Conservation (phyloP, 2,888 invertebrate genomes). For the Calliscelio sp. region DNA sequence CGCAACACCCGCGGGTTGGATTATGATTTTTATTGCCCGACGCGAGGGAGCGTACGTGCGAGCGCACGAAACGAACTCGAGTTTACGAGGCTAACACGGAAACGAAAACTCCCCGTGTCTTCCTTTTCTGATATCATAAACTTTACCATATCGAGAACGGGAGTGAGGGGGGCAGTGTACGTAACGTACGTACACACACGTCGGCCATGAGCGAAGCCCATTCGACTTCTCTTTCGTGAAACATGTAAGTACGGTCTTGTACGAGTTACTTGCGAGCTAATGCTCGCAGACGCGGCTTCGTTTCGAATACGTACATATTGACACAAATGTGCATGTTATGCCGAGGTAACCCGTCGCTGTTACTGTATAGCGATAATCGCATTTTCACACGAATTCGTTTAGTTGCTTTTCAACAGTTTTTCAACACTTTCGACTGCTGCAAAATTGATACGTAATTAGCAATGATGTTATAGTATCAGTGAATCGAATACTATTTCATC, state of each 20-base stretch:
- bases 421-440: not conserved
- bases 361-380: slow-evolving; percentile 48
- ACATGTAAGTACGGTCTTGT: slow-evolving; percentile 67
- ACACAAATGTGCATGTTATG: slow-evolving; percentile 67
- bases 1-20: slow-evolving; percentile 61
- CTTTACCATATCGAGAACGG: slow-evolving; percentile 79
- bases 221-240: slow-evolving; percentile 67
- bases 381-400: slow-evolving; percentile 58
- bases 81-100: slow-evolving; percentile 83
- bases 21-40: slow-evolving; percentile 69
- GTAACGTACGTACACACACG: slow-evolving; percentile 22
- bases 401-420: slow-evolving; percentile 34
- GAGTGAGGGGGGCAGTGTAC: slow-evolving; percentile 77
- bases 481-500: not conserved
- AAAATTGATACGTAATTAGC: slow-evolving; percentile 1
- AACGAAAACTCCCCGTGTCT: slow-evolving; percentile 80
- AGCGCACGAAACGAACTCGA: slow-evolving; percentile 83
- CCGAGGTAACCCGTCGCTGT: slow-evolving; percentile 38
- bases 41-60: slow-evolving; percentile 51
- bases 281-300: slow-evolving; percentile 62
- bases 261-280: slow-evolving; percentile 67
- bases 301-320: slow-evolving; percentile 68
- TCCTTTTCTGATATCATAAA: slow-evolving; percentile 81
- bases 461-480: not conserved
- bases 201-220: slow-evolving; percentile 76